Base-by-base conservation (phyloP, 2,888 invertebrate species). In the Linnaemya vulpina region DNA sequence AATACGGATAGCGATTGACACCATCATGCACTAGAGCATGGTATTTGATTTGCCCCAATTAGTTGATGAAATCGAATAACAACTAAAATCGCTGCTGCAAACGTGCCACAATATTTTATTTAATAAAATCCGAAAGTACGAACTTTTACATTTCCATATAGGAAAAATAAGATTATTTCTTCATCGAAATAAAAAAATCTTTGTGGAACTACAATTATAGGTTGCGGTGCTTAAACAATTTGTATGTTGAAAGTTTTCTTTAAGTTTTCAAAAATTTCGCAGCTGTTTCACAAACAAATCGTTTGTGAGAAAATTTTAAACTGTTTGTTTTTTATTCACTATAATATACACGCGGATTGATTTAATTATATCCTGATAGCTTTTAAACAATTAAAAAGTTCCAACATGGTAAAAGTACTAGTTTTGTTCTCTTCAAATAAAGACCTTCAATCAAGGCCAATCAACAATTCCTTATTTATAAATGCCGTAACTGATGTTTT, bases 291-390 rank as follows among this genome's bases (percentile, higher is more conserved):
- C 46, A 55, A 62, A 20, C n/a, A 17, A 60, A 53, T 10, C 17
- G 15, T 20, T 30, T 74, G 51, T 80, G 73, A 60, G 67, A 74
- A 80, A 38, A 20, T 60, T 67, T 25, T 46, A 73, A 73, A 73
- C 73, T 79, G 55, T 73, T 71, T 10, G 38, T 67, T 15, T 73
- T 11, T 30, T 20, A 13, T 30, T 15, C 40, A 3, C 35, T 74
- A 40, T 40, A 25, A 7, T 30, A 22, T 74, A 1, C 8, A 49
- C 51, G n/a, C n/a, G 1, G 22, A 67, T 53, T 58, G 8, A 70
- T 43, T 58, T 49, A 67, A 67, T 67, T 70, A 70, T 53, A 68
- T 58, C 22, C 22, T 63, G 49, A 20, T 9, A 35, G 15, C 5
- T n/a, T 62, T 77, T 10, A 17, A 58, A 22, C 53, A 58, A 25